phyloP scores from a whole-genome alignment of 2,797 vertebrate genomes.

The Fundulus diaphanus region DNA sequence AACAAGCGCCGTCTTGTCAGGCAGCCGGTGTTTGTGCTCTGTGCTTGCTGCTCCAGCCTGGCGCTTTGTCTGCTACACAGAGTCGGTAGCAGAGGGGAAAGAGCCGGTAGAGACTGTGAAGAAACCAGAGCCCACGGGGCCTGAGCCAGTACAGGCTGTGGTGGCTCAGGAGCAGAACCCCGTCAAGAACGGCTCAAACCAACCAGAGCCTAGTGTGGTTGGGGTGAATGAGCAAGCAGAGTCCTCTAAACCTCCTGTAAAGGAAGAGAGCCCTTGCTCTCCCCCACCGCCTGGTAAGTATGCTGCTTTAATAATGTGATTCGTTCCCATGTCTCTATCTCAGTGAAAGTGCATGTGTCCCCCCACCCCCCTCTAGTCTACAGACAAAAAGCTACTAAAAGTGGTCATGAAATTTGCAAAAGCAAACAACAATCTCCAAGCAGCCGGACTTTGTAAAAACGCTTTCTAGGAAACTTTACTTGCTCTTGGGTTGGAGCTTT shows the following conservation, averaged over 20 bases:
- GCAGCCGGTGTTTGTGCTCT: conserved; percentile 60
- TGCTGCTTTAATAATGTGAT: conserved; percentile 25
- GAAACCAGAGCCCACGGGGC: conserved; percentile 67
- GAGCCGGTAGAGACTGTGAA: conserved; percentile 75
- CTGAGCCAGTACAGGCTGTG: conserved; percentile 66
- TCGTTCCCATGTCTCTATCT: conserved; percentile 62
- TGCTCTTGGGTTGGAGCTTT: conserved; percentile 12
- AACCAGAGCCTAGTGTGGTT: conserved; percentile 55
- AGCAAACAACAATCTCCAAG: conserved; percentile 19
- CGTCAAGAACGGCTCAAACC: conserved; percentile 58
- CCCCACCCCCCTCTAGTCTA: conserved; percentile 35
- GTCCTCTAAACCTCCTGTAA: conserved; percentile 58
- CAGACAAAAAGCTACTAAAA: conserved; percentile 19
- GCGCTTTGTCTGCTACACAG: conserved; percentile 84
- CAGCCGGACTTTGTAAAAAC: conserved; percentile 2
- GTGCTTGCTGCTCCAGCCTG: conserved; percentile 81
- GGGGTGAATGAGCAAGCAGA: conserved; percentile 67
- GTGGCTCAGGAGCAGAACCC: conserved; percentile 59
- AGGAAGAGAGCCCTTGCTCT: conserved; percentile 70
- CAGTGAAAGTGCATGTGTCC: conserved; percentile 44
- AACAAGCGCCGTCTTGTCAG: conserved; percentile 60
- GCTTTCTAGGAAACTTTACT: conserved; percentile 6
- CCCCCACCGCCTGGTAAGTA: conserved; percentile 79
- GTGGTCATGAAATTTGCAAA: conserved; percentile 1
- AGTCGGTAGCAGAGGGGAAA: conserved; percentile 74